Percentiles rank a stretch among this genome's conserved stretches.
Conservation (phyloP, 1,140 invertebrate genomes). For the Drosophila oshimai region DNA sequence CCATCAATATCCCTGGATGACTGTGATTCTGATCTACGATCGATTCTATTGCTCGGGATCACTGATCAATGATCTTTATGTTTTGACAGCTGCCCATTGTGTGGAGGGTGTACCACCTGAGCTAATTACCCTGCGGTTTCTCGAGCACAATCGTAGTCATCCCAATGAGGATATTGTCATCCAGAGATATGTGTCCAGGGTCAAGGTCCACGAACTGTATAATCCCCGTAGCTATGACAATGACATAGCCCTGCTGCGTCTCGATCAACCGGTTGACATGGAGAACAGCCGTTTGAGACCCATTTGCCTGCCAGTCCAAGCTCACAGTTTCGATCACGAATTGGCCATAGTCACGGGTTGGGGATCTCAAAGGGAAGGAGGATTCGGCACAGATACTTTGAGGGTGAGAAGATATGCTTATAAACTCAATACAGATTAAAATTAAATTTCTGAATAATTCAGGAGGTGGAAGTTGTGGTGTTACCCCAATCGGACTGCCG, state of each 20-base stretch:
- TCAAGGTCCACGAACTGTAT: slow-evolving; percentile 87
- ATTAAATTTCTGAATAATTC: too few relatives aligned
- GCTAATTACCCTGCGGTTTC: slow-evolving; percentile 85
- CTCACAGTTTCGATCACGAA: slow-evolving; percentile 85
- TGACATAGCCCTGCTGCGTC: slow-evolving; percentile 90
- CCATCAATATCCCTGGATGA: slow-evolving; percentile 91
- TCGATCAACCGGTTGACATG: slow-evolving; percentile 86
- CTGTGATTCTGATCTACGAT: slow-evolving; percentile 86
- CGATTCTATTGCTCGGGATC: slow-evolving; percentile 90
- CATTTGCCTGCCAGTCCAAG: slow-evolving; percentile 87
- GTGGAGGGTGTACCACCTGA: slow-evolving; percentile 85
- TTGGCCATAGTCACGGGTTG: slow-evolving; percentile 87
- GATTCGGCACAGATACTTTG: slow-evolving; percentile 83
- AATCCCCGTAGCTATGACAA: slow-evolving; percentile 89
- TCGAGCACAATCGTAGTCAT: slow-evolving; percentile 86
- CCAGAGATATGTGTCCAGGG: slow-evolving; percentile 24
- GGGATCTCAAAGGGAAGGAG: slow-evolving; percentile 86
- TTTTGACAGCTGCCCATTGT: slow-evolving; percentile 72
- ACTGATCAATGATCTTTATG: slow-evolving; percentile 85
- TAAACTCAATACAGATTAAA: neutral
- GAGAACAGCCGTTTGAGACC: slow-evolving; percentile 86
- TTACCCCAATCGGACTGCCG: slow-evolving; percentile 62
- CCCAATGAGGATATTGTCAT: slow-evolving; percentile 32
- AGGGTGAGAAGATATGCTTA: slow-evolving; percentile 28
- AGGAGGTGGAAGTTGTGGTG: slow-evolving; percentile 85